Evolutionary conservation across 2,888 invertebrate genomes (phyloP), one percentile per base, ranked within the genome.

Genomic region (Temnothorax ravouxi): DNA sequence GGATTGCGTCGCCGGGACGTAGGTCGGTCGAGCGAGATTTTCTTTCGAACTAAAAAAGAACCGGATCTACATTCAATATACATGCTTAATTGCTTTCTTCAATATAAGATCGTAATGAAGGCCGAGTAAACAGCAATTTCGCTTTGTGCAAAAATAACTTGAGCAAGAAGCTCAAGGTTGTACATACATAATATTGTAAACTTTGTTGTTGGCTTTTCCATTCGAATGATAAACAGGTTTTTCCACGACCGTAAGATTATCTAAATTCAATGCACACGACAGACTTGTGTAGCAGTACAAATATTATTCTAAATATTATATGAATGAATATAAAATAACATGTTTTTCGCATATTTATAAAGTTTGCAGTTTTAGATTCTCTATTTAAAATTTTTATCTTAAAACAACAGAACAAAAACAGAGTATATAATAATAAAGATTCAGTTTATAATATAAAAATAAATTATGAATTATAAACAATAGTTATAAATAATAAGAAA

Each of bases 1-100:
- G 18, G 47, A 69, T 56, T 69, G 66, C 83, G 44, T 59, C 15
- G 15, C 13, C 25, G 41, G n/a, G 59, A 72, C 76, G 25, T 50
- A 38, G 59, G 38, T 83, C 83, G 67, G 67, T 50, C 64, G 59
- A 44, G 38, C 15, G 44, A 80, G 34, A 79, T 47, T 59, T 72
- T 56, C 18, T 56, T 25, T n/a, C 15, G 3, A 56, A 59, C 25
- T 3, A 5, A 13, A 44, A 44, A 44, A 44, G 13, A 18, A 38
- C 0, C 11, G 11, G 44, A 21, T 41, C 59, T 38, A 38, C 15
- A 62, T 62, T 62, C 34, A n/a, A 74, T 34, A 0, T 9, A 21
- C 29, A 62, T 41, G 4, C 13, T 34, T 72, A 47, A 47, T 80
- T 47, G 72, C 79, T 13, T 44, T 0, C 47, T 47, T 71, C 21